Base-by-base conservation (phyloP, 2,888 invertebrate species). In the Dendrolimus pini region DNA sequence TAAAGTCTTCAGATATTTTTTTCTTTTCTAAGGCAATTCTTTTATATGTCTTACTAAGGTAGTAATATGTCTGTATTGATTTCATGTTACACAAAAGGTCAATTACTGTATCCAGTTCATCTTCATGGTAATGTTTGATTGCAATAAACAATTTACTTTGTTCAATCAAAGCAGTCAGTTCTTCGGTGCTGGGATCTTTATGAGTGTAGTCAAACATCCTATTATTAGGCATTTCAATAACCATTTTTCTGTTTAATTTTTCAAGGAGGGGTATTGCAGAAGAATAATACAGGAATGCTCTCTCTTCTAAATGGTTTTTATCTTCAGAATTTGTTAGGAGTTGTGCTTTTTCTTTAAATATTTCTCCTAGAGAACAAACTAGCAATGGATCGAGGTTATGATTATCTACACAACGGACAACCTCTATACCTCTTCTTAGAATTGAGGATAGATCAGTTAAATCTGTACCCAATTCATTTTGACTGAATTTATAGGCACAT, bases 371-470 rank as follows among this genome's bases (percentile, higher is more conserved):
- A 68, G 92, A 92, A 18, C 96, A 93, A 7, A 97, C 83, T 9
- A 97, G 89, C 56, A 93, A 92, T 30, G 95, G 93, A 74, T 96
- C 95, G 58, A 97, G 83, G 7, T 96, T 96, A 70, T 97, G 96
- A 64, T 94, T 94, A 60, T 96, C 96, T 57, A 96, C 90, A 63
- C 96, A 95, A 54, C 98, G 92, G 8, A 98, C 91, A 0, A 95
- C 94, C 87, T 97, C 97, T 62, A 98, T 93, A 1, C 98, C 98
- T 61, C 94, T 92, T 64, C 95, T 95, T 58, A 98, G 79, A 59
- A 93, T 93, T 53, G 94, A 91, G 55, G 97, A 92, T 58, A 95
- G 82, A 70, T 96, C 96, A 6, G 94, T 93, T 60, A 93, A 80
- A 69, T 93, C 92, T 13, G 89, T 81, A 7, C 89, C 89, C 41